phyloP scores from a whole-genome alignment of 1,140 invertebrate genomes.

The Oryzaephilus surinamensis region DNA sequence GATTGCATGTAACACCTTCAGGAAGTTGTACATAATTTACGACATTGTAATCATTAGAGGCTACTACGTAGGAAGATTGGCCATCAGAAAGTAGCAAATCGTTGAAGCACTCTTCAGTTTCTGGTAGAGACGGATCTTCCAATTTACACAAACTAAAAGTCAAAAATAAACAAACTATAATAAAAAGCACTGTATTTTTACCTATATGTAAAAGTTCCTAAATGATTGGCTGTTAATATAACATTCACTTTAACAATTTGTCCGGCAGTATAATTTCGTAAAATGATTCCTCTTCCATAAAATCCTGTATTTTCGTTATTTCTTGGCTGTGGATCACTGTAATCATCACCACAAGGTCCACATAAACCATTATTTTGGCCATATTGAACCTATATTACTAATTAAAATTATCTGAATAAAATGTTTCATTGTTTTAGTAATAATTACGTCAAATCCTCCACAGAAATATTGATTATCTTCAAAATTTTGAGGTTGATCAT shows the following conservation, averaged over 20 bases:
- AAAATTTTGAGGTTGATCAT: slow-evolving; percentile 28
- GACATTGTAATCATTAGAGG: neutral
- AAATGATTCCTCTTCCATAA: slow-evolving; percentile 40
- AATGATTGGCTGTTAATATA: slow-evolving; percentile 39
- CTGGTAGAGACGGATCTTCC: slow-evolving; percentile 22
- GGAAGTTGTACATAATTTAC: slow-evolving; percentile 12
- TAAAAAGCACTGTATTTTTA: slow-evolving; percentile 1
- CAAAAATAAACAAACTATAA: neutral
- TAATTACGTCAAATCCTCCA: slow-evolving; percentile 10
- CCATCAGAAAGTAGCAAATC: slow-evolving; percentile 35
- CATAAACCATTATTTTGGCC: slow-evolving; percentile 32
- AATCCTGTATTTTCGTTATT: slow-evolving; percentile 43
- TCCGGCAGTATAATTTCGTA: slow-evolving; percentile 27
- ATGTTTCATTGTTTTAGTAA: slow-evolving; percentile 1
- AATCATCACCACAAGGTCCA: slow-evolving; percentile 36
- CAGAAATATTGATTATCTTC: slow-evolving; percentile 17
- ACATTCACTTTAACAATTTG: slow-evolving; percentile 30
- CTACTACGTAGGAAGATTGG: neutral
- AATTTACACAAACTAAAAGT: slow-evolving; percentile 41
- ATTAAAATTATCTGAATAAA: slow-evolving; percentile 1
- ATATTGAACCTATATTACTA: slow-evolving; percentile 14
- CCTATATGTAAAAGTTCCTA: slow-evolving; percentile 37
- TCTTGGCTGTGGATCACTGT: slow-evolving; percentile 34
- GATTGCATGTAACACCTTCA: slow-evolving; percentile 13
- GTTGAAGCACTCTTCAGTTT: slow-evolving; percentile 44